These are phyloP conservation scores for Nephrocerus scutellatus DNA, from an alignment of 2,888 invertebrate genomes.

Conservation along the genomic window DNA sequence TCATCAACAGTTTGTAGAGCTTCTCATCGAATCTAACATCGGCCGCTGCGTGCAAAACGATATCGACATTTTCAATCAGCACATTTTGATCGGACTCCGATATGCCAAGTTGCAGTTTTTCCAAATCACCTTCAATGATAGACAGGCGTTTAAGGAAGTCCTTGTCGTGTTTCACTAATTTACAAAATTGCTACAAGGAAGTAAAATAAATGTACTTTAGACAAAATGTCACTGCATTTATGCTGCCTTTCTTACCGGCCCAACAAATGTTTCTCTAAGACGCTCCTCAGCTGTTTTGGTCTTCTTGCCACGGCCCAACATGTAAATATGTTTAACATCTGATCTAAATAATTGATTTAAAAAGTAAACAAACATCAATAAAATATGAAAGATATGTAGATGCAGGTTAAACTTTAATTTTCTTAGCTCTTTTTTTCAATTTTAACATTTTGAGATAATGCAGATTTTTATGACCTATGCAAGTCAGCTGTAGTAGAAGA, in stretches of 20 bases:
- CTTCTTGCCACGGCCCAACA: constrained; percentile 24
- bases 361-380: too few species aligned
- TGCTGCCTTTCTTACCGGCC: constrained; percentile 13
- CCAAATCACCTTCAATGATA: constrained; percentile 29
- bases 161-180: constrained; percentile 18
- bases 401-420: too few species aligned
- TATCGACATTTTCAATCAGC: constrained; percentile 26
- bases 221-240: too few species aligned
- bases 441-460: too few species aligned
- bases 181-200: constrained; percentile 19
- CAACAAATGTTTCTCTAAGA: constrained; percentile 18
- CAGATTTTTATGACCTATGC: too few species aligned
- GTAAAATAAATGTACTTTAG: too few species aligned
- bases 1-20: constrained; percentile 15
- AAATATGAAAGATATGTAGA: too few species aligned
- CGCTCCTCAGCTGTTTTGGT: constrained; percentile 21
- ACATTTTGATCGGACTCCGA: constrained; percentile 19
- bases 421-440: too few species aligned
- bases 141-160: constrained; percentile 23
- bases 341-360: constrained; percentile 23
- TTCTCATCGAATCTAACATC: constrained; percentile 18
- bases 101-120: constrained; percentile 22
- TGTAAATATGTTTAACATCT: constrained; percentile 22
- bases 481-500: too few species aligned
- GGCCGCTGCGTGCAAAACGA: constrained; percentile 22